Conservation (phyloP, 2,797 vertebrate species). For the Neomorphus geoffroyi region DNA sequence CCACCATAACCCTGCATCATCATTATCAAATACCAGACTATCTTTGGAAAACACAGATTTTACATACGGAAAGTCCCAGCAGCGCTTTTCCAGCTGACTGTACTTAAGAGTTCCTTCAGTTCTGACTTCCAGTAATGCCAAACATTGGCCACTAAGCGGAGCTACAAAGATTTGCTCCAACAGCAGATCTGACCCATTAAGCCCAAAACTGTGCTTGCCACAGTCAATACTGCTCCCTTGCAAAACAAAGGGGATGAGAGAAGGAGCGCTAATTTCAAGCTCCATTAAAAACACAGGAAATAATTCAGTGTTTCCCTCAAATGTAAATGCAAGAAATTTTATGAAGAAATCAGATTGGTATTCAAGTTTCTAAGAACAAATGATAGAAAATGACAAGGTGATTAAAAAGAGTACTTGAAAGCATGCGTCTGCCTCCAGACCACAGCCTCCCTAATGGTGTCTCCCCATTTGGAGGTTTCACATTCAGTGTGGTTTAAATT, state of each 20-base stretch:
- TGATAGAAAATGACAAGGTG: neutral
- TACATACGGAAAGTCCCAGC: neutral
- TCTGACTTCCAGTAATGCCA: neutral
- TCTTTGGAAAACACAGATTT: slow-evolving; percentile 27
- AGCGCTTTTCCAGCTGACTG: neutral
- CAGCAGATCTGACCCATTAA: neutral
- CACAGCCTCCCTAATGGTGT: neutral
- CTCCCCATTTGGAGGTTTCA: neutral
- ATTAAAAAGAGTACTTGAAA: neutral
- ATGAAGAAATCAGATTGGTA: neutral
- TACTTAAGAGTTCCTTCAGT: neutral
- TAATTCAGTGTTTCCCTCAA: neutral
- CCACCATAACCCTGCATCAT: slow-evolving; percentile 25
- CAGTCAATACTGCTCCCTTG: neutral
- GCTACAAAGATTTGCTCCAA: slow-evolving; percentile 9
- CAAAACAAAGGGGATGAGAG: neutral
- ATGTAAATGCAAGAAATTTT: neutral
- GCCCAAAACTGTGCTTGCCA: neutral
- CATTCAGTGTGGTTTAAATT: neutral
- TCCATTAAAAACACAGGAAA: neutral
- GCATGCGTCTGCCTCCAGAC: neutral
- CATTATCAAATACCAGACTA: neutral
- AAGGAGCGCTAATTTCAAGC: neutral
- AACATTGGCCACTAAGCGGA: slow-evolving; percentile 11
- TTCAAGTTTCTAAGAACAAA: neutral